A percentile compares a stretch with the other conserved stretches of the same genome.
Conservation (phyloP, 1,140 invertebrate species). For the Calycopis cecrops region DNA sequence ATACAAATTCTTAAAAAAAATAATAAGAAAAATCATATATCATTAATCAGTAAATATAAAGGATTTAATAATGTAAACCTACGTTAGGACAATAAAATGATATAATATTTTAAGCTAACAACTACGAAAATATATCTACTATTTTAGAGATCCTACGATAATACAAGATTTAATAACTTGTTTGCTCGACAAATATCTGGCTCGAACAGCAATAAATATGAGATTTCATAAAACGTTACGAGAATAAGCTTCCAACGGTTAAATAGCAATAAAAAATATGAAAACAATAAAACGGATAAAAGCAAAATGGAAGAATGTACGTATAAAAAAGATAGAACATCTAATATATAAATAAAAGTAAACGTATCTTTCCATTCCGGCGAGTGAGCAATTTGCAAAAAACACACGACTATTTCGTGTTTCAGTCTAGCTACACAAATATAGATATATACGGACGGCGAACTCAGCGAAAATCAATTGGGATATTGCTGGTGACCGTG, state of each 20-base stretch:
- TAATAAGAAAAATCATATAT: too few relatives aligned
- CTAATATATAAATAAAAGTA: conserved; percentile 17
- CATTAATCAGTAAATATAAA: too few relatives aligned
- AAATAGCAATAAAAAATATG: conserved; percentile 14
- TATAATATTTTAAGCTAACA: too few relatives aligned
- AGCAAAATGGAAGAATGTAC: not conserved
- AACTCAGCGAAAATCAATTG: conserved; percentile 28
- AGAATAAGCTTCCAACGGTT: conserved; percentile 4
- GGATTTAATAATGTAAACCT: too few relatives aligned
- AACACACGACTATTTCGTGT: conserved; percentile 19
- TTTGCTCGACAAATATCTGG: conserved; percentile 4
- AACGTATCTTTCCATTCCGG: conserved; percentile 16
- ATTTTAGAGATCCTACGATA: not conserved
- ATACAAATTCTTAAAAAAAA: too few relatives aligned
- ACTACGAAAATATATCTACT: not conserved
- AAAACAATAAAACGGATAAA: conserved; percentile 9
- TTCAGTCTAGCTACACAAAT: conserved; percentile 11
- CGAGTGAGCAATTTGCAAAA: conserved; percentile 20
- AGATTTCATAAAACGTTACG: conserved; percentile 7
- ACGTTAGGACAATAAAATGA: too few relatives aligned
- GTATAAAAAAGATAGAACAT: conserved; percentile 10
- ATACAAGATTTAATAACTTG: not conserved
- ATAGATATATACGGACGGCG: conserved; percentile 10
- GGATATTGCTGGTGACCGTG: conserved; percentile 20
- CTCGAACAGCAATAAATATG: conserved; percentile 6